Conservation (phyloP, 2,113 vertebrate genomes). For the Rostratula benghalensis region DNA sequence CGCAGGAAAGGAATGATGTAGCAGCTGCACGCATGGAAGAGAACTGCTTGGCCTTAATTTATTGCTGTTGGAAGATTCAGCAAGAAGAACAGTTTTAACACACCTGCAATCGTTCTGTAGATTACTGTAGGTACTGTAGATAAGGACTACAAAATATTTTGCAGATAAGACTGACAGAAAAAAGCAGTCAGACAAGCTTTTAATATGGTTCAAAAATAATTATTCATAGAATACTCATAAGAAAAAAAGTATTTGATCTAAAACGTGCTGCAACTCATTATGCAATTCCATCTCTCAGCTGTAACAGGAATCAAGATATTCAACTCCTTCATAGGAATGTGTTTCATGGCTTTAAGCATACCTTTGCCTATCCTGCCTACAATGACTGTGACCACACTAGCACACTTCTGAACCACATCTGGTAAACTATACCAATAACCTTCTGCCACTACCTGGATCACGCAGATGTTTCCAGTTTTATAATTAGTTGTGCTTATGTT, state of each 20-base stretch:
- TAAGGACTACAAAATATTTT: neutral
- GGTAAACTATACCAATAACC: neutral
- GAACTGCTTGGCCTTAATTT: neutral
- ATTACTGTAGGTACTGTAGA: neutral
- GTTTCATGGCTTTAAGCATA: neutral
- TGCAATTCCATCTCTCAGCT: neutral
- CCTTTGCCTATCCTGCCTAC: neutral
- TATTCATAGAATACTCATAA: neutral
- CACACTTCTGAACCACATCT: neutral
- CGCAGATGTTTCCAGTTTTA: neutral
- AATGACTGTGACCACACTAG: neutral
- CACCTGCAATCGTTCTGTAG: neutral
- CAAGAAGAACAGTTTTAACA: neutral
- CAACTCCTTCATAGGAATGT: neutral
- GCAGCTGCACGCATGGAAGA: neutral
- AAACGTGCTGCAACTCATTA: neutral
- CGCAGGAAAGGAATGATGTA: neutral
- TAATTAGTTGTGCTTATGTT: neutral
- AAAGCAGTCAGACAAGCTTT: constrained; percentile 17
- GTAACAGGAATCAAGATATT: neutral
- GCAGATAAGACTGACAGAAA: neutral
- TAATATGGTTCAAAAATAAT: neutral
- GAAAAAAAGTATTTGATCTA: neutral
- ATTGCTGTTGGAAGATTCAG: neutral
- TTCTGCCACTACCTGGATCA: neutral